Evolutionary conservation across 2,888 invertebrate species (phyloP).

Genomic region (Apamea anceps): DNA sequence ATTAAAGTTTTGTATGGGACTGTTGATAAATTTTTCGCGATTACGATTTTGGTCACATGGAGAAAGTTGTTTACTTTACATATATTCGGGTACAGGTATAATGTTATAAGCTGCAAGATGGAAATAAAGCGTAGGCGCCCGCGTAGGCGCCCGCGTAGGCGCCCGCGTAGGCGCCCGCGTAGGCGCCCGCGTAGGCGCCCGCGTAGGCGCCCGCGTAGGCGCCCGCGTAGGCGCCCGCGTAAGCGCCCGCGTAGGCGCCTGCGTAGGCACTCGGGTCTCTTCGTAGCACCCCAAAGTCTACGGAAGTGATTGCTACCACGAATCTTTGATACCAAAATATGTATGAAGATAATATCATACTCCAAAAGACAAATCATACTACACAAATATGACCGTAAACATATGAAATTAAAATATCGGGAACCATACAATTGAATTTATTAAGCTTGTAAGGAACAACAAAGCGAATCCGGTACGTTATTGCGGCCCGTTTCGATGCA

Average conservation of each 20-base stretch:
- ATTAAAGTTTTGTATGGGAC: background rate
- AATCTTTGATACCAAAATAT: slow-evolving; percentile 26
- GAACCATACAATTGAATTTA: slow-evolving; percentile 69
- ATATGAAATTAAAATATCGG: slow-evolving; percentile 65
- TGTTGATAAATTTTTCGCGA: background rate
- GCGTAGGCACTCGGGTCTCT: slow-evolving; percentile 22
- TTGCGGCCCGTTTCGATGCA: slow-evolving; percentile 83
- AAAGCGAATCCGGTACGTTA: slow-evolving; percentile 78
- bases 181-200: slow-evolving; percentile 5
- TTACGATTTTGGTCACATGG: background rate
- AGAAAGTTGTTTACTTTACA: background rate
- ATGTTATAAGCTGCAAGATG: background rate
- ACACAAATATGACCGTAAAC: slow-evolving; percentile 51
- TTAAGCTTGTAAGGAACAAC: slow-evolving; percentile 76
- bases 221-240: background rate
- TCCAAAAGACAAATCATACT: slow-evolving; percentile 43
- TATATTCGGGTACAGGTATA: background rate
- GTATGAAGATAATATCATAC: slow-evolving; percentile 14
- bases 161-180: no score
- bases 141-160: background rate
- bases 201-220: slow-evolving; percentile 2
- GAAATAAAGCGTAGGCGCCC: slow-evolving; percentile 18
- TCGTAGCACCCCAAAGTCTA: slow-evolving; percentile 42
- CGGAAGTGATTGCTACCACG: slow-evolving; percentile 25
- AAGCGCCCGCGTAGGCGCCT: background rate